These are phyloP conservation scores for Phyllopteryx taeniolatus DNA, from an alignment of 2,113 vertebrate genomes.

Conservation along the genomic window DNA sequence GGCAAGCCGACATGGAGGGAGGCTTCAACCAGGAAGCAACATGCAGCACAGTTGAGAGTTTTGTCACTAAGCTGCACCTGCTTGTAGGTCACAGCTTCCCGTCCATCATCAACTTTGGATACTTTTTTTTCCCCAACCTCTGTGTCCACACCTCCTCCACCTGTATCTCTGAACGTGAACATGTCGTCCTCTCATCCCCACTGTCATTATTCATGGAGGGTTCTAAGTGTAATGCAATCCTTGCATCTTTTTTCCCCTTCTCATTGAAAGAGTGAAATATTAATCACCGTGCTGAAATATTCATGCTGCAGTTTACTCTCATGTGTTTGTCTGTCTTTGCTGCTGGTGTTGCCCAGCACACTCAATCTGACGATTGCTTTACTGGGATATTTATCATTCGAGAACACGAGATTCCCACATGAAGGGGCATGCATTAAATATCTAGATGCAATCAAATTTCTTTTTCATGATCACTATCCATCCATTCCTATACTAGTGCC, in stretches of 20 bases:
- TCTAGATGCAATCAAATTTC: not conserved
- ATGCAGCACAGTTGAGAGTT: not conserved
- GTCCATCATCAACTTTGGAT: conserved; percentile 10
- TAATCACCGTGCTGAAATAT: conserved; percentile 3
- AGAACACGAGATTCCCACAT: not conserved
- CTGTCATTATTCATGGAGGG: conserved; percentile 57
- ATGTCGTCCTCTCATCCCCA: conserved; percentile 53
- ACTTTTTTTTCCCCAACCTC: conserved; percentile 12
- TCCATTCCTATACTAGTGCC: not conserved
- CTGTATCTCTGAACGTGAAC: conserved; percentile 19
- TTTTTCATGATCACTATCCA: not conserved
- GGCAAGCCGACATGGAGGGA: conserved; percentile 49
- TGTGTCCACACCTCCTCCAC: conserved; percentile 14
- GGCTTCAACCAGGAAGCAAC: conserved; percentile 40
- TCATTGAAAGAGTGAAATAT: conserved; percentile 10
- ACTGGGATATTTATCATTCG: not conserved
- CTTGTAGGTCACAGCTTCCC: conserved; percentile 30
- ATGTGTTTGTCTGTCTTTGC: conserved; percentile 1
- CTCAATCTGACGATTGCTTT: conserved; percentile 10
- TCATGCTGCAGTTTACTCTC: conserved; percentile 3
- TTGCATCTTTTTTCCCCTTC: not conserved
- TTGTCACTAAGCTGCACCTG: not conserved
- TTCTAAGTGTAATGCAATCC: conserved; percentile 43
- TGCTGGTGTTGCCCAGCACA: not conserved
- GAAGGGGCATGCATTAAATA: not conserved